Evolutionary conservation across 2,113 vertebrate genomes (phyloP).

Genomic region (Craseonycteris thonglongyai): DNA sequence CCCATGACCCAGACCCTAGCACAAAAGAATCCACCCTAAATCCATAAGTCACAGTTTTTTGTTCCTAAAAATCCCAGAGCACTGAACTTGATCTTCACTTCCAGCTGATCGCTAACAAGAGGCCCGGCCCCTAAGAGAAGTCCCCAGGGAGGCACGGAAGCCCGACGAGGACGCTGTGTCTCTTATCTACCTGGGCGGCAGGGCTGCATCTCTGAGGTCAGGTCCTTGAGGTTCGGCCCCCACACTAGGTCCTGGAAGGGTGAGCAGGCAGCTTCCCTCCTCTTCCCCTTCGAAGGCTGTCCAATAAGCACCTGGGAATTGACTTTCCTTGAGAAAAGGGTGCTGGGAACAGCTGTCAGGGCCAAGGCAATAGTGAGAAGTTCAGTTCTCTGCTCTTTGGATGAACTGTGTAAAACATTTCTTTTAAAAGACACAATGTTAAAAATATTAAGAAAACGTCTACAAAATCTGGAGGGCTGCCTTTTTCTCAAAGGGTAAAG

Average conservation of each 20-base stretch:
- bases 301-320: constrained; percentile 66
- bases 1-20: constrained; percentile 46
- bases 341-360: constrained; percentile 80
- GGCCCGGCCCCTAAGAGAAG: constrained; percentile 44
- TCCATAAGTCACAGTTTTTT: constrained; percentile 68
- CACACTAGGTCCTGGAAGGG: constrained; percentile 50
- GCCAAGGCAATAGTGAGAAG: constrained; percentile 71
- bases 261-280: constrained; percentile 58
- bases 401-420: constrained; percentile 75
- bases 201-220: constrained; percentile 46
- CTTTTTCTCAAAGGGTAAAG: constrained; percentile 74
- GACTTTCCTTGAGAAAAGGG: constrained; percentile 71
- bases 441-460: constrained; percentile 77
- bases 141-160: constrained; percentile 35
- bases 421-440: constrained; percentile 78
- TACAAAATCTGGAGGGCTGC: constrained; percentile 78
- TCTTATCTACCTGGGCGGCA: constrained; percentile 30
- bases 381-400: constrained; percentile 79
- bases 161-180: not conserved
- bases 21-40: constrained; percentile 64
- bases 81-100: constrained; percentile 64
- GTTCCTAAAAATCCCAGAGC: constrained; percentile 69
- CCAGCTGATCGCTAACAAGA: constrained; percentile 43
- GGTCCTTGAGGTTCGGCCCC: constrained; percentile 44
- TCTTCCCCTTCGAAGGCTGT: constrained; percentile 62